Percentiles rank a stretch among this genome's conserved stretches.
Conservation (phyloP, 2,797 vertebrate species). For the Eulemur coronatus region DNA sequence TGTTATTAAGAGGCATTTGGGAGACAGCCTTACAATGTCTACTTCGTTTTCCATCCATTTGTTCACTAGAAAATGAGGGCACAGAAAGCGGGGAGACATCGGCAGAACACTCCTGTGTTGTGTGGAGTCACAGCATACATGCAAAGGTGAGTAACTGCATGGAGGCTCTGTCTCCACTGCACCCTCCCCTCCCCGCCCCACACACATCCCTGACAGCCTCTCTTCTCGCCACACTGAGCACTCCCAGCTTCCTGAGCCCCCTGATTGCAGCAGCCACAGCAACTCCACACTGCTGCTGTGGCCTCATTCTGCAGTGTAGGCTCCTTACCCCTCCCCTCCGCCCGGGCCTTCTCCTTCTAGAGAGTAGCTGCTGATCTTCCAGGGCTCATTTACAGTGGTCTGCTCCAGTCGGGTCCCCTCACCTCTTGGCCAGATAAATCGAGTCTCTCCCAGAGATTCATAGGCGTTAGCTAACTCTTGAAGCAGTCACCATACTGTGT, state of each 20-base stretch:
- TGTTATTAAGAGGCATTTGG: background rate
- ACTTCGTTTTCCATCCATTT: background rate
- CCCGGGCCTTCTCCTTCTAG: background rate
- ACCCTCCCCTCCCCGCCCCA: fast-evolving
- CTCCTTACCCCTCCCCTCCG: fast-evolving
- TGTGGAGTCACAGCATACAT: background rate
- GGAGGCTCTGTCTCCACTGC: background rate
- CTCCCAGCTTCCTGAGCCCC: fast-evolving
- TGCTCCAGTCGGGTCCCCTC: background rate
- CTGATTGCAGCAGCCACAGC: background rate
- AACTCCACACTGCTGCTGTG: fast-evolving
- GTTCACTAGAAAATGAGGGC: background rate
- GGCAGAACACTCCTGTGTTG: background rate
- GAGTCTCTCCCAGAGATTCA: background rate
- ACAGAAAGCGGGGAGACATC: background rate
- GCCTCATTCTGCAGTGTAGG: background rate
- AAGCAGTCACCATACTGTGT: background rate
- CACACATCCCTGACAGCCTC: fast-evolving
- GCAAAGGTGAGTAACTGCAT: background rate
- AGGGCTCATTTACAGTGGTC: background rate
- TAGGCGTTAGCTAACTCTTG: background rate
- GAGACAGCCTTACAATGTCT: background rate
- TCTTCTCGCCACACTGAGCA: background rate
- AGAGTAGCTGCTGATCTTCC: background rate
- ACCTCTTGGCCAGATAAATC: background rate